Percentiles rank a stretch among this genome's conserved stretches.
Evolutionary conservation across 2,113 vertebrate genomes (phyloP).

Genomic region (Planiliza haematocheilus): DNA sequence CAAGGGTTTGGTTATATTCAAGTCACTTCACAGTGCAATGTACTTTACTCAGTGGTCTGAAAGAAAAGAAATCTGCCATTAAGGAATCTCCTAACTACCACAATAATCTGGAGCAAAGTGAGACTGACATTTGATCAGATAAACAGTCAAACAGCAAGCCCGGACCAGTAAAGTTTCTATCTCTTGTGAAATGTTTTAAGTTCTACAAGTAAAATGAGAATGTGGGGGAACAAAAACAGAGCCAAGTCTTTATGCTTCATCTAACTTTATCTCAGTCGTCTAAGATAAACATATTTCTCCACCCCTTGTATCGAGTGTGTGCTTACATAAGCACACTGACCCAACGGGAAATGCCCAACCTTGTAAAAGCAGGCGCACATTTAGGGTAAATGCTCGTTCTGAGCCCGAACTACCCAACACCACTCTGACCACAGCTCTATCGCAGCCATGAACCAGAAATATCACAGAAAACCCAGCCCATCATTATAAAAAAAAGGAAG

Average conservation of each 20-base stretch:
- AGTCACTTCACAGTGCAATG: background rate
- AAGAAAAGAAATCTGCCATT: constrained; percentile 18
- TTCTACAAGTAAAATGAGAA: background rate
- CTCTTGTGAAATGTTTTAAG: background rate
- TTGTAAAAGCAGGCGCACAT: constrained; percentile 33
- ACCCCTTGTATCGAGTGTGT: background rate
- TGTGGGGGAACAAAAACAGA: background rate
- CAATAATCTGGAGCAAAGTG: background rate
- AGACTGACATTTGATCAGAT: constrained; percentile 39
- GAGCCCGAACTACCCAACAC: constrained; percentile 28
- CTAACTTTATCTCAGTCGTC: background rate
- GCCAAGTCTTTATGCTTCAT: background rate
- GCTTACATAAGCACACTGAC: constrained; percentile 12
- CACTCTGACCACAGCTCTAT: constrained; percentile 40
- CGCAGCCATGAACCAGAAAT: constrained; percentile 52
- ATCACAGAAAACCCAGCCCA: constrained; percentile 36
- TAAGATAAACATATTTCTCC: background rate
- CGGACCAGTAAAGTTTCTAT: background rate
- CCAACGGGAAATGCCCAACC: constrained; percentile 23
- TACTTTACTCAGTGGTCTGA: background rate
- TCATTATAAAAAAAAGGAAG: constrained; percentile 26
- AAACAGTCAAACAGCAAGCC: constrained; percentile 16
- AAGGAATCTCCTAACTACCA: constrained; percentile 14
- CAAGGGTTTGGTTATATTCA: background rate
- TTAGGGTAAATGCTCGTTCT: constrained; percentile 36